These are phyloP conservation scores for Pseudorectes ferrugineus DNA, from an alignment of 2,113 vertebrate species.

Conservation along the genomic window DNA sequence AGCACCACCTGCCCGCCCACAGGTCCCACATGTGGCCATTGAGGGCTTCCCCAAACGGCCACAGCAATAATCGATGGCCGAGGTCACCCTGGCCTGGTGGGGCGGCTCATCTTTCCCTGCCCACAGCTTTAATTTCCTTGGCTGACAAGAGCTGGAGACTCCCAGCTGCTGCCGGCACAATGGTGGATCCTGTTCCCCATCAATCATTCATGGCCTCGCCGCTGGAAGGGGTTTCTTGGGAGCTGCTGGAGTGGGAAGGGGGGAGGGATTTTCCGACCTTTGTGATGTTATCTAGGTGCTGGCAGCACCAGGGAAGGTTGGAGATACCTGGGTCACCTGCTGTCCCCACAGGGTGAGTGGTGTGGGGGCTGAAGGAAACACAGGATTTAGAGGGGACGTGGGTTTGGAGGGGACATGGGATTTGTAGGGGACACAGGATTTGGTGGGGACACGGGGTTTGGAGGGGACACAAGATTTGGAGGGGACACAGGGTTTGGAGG, in stretches of 20 bases:
- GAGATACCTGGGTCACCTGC: neutral
- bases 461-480: neutral
- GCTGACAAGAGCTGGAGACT: neutral
- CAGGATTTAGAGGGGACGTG: neutral
- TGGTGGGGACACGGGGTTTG: no score
- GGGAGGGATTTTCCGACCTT: neutral
- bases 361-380: neutral
- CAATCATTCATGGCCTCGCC: neutral
- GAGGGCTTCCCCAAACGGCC: neutral
- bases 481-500: neutral
- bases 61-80: neutral
- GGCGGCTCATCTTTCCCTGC: neutral
- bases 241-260: neutral
- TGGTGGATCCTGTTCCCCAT: conserved; percentile 43
- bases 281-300: accelerated
- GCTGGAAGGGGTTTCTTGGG: neutral
- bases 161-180: neutral
- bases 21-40: accelerated
- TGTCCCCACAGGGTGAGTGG: neutral
- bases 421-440: no score
- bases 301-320: neutral
- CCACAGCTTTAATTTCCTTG: neutral
- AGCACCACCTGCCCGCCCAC: no score
- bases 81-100: neutral
- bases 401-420: neutral